Evolutionary conservation across 2,888 invertebrate genomes (phyloP), one percentile per base, ranked within the genome.

Genomic region (Patella ulyssiponensis): DNA sequence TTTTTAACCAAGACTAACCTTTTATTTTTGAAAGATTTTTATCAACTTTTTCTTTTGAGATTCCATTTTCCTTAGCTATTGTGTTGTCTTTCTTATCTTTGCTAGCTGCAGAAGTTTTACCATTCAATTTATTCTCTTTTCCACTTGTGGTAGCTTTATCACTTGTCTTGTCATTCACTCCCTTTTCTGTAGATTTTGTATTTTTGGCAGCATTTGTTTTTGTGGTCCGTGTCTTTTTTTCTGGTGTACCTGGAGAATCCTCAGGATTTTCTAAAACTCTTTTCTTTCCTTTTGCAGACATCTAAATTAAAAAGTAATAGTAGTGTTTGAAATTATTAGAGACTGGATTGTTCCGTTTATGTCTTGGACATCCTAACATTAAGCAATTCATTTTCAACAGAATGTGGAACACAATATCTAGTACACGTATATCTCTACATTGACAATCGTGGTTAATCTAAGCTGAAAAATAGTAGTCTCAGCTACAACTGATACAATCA

Each of bases 261-360:
- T 64, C 64, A 3, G 23, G 20, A 1, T 64, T 23, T 23, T 64
- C 64, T 14, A 64, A 64, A 23, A 64, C 77, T 69, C 86, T 64
- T 69, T 86, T 86, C 33, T 75, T 84, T 11, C 86, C 86, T 73
- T 81, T 79, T 1, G 82, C 84, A 74, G 82, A 80, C 86, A 86
- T 86, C 84, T 86, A 78, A 23, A 83, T 81, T 70, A 71, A 9
- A 73, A 33, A 73, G 58, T 7, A 15, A 51, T 73, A 56, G 51
- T n/a, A 20, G 17, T 12, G 69, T 9, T 20, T 23, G 2, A 58
- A 15, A 20, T 44, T 44, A 44, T 44, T 9, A 44, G 44, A 44
- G 44, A 44, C 7, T 44, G 7, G 44, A 44, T 44, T 44, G 44
- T 44, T 44, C 44, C 7, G 44, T 44, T 9, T 44, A 44, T 0